Conservation (phyloP, 2,113 vertebrate genomes). For the Tachysurus vachellii region DNA sequence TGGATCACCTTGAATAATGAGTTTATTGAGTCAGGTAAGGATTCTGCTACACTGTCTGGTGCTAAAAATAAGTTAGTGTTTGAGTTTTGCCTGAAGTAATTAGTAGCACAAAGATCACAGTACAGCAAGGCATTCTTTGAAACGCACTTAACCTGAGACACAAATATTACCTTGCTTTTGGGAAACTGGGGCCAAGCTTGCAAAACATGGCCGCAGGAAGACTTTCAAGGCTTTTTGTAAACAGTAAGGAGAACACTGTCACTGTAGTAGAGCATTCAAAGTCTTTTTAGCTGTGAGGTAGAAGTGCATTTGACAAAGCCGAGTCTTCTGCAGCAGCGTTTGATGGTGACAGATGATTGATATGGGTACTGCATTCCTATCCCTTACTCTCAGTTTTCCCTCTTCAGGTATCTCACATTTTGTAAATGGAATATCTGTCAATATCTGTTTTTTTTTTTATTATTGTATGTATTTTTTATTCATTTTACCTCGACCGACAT, state of each 20-base stretch:
- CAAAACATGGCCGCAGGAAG: conserved; percentile 9
- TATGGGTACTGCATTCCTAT: conserved; percentile 10
- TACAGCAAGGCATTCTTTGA: background rate
- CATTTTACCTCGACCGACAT: background rate
- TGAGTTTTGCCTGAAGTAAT: background rate
- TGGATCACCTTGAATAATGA: conserved; percentile 84
- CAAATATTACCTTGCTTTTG: background rate
- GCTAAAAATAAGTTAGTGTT: background rate
- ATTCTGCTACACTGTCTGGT: background rate
- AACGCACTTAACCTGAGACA: background rate
- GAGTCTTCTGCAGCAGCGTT: conserved; percentile 6
- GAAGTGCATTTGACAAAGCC: conserved; percentile 15
- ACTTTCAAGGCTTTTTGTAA: conserved; percentile 9
- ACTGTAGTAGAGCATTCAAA: conserved; percentile 14
- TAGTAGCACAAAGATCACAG: background rate
- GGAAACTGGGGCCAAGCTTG: background rate
- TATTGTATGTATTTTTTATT: background rate
- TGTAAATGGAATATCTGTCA: conserved; percentile 37
- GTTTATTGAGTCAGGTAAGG: conserved; percentile 90
- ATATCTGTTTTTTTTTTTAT: conserved; percentile 10
- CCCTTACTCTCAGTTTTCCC: conserved; percentile 11
- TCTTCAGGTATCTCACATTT: conserved; percentile 8
- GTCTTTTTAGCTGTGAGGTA: background rate
- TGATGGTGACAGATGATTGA: conserved; percentile 41
- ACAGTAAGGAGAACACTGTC: conserved; percentile 5